phyloP scores from a whole-genome alignment of 2,797 vertebrate genomes.

The Cheirogaleus major region DNA sequence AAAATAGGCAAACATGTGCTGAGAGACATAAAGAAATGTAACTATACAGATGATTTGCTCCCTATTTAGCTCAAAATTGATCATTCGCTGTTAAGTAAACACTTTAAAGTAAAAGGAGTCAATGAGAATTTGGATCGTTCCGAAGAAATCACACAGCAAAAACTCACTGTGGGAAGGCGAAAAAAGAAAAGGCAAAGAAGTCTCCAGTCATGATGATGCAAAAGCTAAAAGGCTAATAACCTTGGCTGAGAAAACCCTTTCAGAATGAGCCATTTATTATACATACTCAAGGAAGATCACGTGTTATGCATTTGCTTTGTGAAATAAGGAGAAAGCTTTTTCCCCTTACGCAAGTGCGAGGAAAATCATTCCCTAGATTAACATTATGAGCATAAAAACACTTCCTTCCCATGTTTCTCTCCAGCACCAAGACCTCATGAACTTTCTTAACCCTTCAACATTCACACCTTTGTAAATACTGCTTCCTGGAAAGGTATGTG shows the following conservation, averaged over 20 bases:
- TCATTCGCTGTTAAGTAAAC: slow-evolving; percentile 77
- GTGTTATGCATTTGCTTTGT: not conserved
- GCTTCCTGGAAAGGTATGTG: not conserved
- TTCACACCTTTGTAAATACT: not conserved
- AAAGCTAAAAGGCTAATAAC: not conserved
- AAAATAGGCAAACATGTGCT: slow-evolving; percentile 69
- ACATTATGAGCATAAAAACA: not conserved
- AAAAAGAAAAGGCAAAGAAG: not conserved
- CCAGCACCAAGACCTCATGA: not conserved
- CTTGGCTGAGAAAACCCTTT: not conserved
- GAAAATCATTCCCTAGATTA: not conserved
- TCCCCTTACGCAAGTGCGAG: not conserved
- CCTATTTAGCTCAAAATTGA: slow-evolving; percentile 71
- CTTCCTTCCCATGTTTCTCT: not conserved
- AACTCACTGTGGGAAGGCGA: not conserved
- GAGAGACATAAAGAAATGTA: slow-evolving; percentile 68
- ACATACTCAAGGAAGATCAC: not conserved
- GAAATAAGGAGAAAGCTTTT: not conserved
- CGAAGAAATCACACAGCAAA: not conserved
- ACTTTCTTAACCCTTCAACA: not conserved
- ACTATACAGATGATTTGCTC: slow-evolving; percentile 65
- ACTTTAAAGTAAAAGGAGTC: slow-evolving; percentile 60
- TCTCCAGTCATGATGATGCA: not conserved
- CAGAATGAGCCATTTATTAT: not conserved
- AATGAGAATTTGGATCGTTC: slow-evolving; percentile 48